Base-by-base conservation (phyloP, 2,113 vertebrate species). In the Heterocephalus glaber region DNA sequence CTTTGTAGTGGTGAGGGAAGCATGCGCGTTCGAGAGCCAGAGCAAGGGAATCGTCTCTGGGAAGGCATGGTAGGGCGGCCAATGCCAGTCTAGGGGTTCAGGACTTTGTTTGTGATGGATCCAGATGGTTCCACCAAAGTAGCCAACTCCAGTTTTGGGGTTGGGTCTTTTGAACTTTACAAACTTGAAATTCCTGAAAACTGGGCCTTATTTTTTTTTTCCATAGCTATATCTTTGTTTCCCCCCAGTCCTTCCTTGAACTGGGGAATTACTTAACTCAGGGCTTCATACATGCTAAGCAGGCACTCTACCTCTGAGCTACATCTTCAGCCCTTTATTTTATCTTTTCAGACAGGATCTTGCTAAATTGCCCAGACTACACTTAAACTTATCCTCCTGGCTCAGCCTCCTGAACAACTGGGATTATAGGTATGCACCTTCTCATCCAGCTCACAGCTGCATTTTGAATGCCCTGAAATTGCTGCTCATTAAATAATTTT, bases 81-180 rank as follows among this genome's bases (percentile, higher is more conserved):
- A 12, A 26, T 7, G 30, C 63, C 26, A 24, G 49, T 44, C 49
- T 54, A 70, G 44, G 65, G 79, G 38, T 89, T 81, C 79, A 91
- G 83, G 58, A 63, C 85, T 94, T 84, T 7, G 0, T 68, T 68
- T 76, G 44, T 76, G 77, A 56, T 76, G 52, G 30, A 47, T 74
- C 63, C 38, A 16, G n/a, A 58, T 61, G 54, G 54, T 72, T 77
- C 38, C 28, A 91, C 16, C 41, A 35, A 85, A 88, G 86, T 20
- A 86, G 65, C 41, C 72, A 93, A 9, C 28, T 61, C 24, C 12
- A 0, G 76, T 85, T 90, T 63, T 35, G 56, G 61, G 74, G 28
- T 49, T 91, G 44, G 44, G 13, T 88, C 63, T 95, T 94, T 84
- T 87, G n/a, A 90, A 76, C 47, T 90, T 85, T 3, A 79, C 49